phyloP scores from a whole-genome alignment of 2,888 invertebrate genomes.

The Azorinus chamasolen region DNA sequence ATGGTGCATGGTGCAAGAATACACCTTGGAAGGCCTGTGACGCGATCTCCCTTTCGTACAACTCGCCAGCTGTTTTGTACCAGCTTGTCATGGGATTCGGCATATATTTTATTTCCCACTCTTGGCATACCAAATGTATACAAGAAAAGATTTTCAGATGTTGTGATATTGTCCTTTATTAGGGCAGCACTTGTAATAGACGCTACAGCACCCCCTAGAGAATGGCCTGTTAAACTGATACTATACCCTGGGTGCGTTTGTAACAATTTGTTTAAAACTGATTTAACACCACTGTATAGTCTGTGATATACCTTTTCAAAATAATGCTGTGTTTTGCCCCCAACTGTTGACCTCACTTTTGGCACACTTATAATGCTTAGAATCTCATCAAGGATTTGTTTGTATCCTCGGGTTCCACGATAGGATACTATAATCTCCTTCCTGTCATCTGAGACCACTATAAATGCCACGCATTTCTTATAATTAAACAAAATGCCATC shows the following conservation, averaged over 20 bases:
- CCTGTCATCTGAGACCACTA: conserved; percentile 32
- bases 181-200: conserved; percentile 48
- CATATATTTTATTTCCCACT: conserved; percentile 53
- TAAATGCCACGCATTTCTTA: conserved; percentile 41
- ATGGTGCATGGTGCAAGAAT: conserved; percentile 27
- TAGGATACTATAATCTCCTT: conserved; percentile 52
- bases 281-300: conserved; percentile 30
- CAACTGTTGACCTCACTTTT: conserved; percentile 20
- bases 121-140: conserved; percentile 64
- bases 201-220: conserved; percentile 59
- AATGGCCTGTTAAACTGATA: conserved; percentile 54
- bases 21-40: conserved; percentile 49
- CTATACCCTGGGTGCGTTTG: conserved; percentile 37
- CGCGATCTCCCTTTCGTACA: conserved; percentile 39
- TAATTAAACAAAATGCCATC: conserved; percentile 50
- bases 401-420: conserved; percentile 41
- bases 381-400: conserved; percentile 51
- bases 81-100: conserved; percentile 35
- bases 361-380: conserved; percentile 23
- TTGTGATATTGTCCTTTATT: conserved; percentile 40
- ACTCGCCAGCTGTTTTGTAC: conserved; percentile 57
- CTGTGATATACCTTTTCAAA: conserved; percentile 43
- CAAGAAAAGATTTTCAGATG: conserved; percentile 32
- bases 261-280: conserved; percentile 14
- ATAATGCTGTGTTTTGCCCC: conserved; percentile 53